Percentiles rank a stretch among this genome's conserved stretches.
phyloP scores from a whole-genome alignment of 2,113 vertebrate genomes.

The Melanerpes aurifrons region DNA sequence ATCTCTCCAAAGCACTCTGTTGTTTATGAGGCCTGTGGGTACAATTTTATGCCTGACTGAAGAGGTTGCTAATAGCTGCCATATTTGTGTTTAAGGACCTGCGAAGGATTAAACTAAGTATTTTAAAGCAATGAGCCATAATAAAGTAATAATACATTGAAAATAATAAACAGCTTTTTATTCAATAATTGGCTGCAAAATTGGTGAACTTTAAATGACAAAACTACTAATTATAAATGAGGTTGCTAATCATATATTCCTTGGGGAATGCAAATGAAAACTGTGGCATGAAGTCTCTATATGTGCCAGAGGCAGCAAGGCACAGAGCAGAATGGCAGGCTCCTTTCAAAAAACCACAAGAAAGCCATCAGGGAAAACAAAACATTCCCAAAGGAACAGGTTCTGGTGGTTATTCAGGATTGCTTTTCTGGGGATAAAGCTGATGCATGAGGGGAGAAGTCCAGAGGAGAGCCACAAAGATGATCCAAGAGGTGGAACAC shows the following conservation, averaged over 20 bases:
- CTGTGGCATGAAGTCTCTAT: neutral
- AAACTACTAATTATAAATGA: constrained; percentile 77
- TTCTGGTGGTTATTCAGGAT: neutral
- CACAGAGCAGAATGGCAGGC: fast-evolving
- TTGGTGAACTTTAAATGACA: constrained; percentile 77
- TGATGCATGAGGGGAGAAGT: neutral
- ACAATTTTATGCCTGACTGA: constrained; percentile 89
- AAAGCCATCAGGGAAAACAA: neutral
- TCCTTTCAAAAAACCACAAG: neutral
- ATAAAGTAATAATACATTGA: constrained; percentile 83
- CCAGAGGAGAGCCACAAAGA: no score
- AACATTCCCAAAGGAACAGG: neutral
- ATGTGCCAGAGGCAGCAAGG: constrained; percentile 7
- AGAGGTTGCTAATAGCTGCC: constrained; percentile 88
- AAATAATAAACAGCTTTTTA: constrained; percentile 81
- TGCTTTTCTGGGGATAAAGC: neutral
- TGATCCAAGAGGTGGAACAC: no score
- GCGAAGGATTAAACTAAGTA: constrained; percentile 81
- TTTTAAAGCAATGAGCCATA: constrained; percentile 85
- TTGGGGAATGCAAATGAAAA: constrained; percentile 45
- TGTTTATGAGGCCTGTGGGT: constrained; percentile 88
- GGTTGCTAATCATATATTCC: constrained; percentile 43
- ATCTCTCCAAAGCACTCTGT: constrained; percentile 84
- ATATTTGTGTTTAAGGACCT: constrained; percentile 88
- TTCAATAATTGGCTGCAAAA: constrained; percentile 79